Conservation (phyloP, 2,113 vertebrate species). For the Phylloscopus trochiloides region DNA sequence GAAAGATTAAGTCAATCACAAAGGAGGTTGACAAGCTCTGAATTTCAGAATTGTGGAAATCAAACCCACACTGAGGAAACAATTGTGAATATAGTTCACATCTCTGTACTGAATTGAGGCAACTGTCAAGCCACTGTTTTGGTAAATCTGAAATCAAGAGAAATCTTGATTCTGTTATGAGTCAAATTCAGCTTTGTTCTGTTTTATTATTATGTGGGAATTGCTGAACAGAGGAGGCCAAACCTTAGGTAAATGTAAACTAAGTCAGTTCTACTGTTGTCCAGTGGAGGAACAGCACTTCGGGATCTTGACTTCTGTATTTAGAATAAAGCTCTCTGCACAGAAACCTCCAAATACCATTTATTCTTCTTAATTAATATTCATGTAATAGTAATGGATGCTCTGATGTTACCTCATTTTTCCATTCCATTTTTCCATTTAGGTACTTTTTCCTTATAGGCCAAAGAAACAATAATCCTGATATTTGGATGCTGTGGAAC, state of each 20-base stretch:
- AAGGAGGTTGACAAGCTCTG: neutral
- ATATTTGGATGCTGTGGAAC: neutral
- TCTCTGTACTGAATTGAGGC: neutral
- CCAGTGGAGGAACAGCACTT: neutral
- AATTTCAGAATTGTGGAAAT: conserved; percentile 9
- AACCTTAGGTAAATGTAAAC: neutral
- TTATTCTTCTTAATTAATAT: neutral
- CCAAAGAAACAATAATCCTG: neutral
- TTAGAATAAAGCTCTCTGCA: neutral
- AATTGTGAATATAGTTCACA: neutral
- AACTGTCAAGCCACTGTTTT: neutral
- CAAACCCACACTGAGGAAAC: neutral
- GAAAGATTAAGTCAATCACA: conserved; percentile 18
- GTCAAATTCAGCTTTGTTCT: neutral
- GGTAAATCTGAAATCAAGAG: neutral
- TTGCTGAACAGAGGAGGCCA: neutral
- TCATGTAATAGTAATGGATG: neutral
- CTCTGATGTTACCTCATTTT: neutral
- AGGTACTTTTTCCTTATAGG: neutral
- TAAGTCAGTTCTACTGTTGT: neutral
- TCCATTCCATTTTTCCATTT: neutral
- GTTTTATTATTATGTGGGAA: neutral
- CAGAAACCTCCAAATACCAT: neutral
- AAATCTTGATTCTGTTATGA: conserved; percentile 1
- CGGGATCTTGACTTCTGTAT: neutral